Base-by-base conservation (phyloP, 2,888 invertebrate genomes). In the Tortrix viridana region DNA sequence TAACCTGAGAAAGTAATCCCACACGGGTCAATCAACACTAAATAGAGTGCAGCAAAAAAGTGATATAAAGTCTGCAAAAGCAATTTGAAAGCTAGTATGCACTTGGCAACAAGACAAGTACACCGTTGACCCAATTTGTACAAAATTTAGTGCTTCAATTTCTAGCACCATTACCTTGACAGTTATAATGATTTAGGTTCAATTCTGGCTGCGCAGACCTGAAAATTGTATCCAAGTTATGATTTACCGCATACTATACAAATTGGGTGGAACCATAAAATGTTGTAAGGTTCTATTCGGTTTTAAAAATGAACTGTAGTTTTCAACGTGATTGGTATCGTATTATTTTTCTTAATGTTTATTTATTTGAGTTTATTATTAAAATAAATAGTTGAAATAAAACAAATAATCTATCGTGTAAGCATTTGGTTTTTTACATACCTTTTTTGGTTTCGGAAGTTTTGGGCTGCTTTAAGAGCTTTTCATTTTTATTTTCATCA, bases 141-240 rank as follows among this genome's bases (percentile, higher is more conserved):
- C 46, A 19, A 63, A 63, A 63, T 63, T 63, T 48, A 48, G 47
- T 63, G 53, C 16, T 43, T 53, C 58, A 63, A 58, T 58, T 58
- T 53, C 53, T 22, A 32, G 43, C 53, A 22, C 53, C 41, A 46
- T 62, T 57, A 57, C 46, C 38, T n/a, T 52, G 62, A 57, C 57
- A 22, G 62, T 46, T 26, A 52, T 56, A 46, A 47, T 62, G 57
- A 62, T 62, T 62, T 62, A 52, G 52, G 57, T 23, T 52, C 38
- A 22, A 57, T 23, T 57, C 38, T 37, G 23, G 56, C 49, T 26
- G 46, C n/a, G 38, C 46, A 46, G 20, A 32, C 19, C 7, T 22
- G 52, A 43, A 47, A 53, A 58, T 63, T 52, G 52, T 53, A 47
- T 32, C 32, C 41, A 48, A 63, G 47, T 53, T 63, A 22, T 58